These are phyloP conservation scores for Tetramorium alpestre DNA, from an alignment of 1,140 invertebrate genomes.

Conservation along the genomic window DNA sequence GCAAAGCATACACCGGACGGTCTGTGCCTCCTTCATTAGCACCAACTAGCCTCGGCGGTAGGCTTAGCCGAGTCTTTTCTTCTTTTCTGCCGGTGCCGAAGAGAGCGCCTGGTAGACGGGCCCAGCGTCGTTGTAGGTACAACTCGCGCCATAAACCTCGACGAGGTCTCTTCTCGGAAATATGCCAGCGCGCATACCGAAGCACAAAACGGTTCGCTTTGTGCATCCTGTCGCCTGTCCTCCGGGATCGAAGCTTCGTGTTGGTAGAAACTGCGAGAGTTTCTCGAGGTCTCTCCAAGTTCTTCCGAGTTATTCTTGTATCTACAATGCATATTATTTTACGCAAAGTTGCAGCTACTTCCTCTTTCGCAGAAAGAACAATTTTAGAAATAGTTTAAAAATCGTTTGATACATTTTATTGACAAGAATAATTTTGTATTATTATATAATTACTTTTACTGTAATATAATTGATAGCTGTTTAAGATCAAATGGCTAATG, in stretches of 20 bases:
- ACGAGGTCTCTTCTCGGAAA: constrained; percentile 80
- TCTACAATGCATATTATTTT: constrained; percentile 11
- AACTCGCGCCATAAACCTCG: constrained; percentile 79
- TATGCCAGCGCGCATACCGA: constrained; percentile 73
- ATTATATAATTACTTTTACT: too few species aligned
- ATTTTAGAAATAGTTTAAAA: background rate
- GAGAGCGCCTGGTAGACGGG: constrained; percentile 66
- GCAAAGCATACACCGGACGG: constrained; percentile 79
- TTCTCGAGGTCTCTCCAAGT: background rate
- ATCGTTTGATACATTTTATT: background rate
- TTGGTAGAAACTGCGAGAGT: constrained; percentile 40
- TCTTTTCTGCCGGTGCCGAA: constrained; percentile 72
- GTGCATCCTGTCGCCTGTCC: constrained; percentile 59
- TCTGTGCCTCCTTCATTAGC: constrained; percentile 84
- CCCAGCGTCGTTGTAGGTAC: constrained; percentile 75
- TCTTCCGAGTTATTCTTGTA: constrained; percentile 2
- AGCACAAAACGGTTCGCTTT: constrained; percentile 71
- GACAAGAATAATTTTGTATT: background rate
- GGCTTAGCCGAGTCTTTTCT: constrained; percentile 73
- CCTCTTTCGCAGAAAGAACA: background rate
- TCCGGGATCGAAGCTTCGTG: constrained; percentile 39
- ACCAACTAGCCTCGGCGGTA: constrained; percentile 77
- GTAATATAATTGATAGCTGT: background rate
- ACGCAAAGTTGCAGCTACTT: background rate
- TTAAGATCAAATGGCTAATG: background rate